Percentiles rank a stretch among this genome's conserved stretches.
phyloP scores from a whole-genome alignment of 2,888 invertebrate genomes.

The Sphaerophoria taeniata region DNA sequence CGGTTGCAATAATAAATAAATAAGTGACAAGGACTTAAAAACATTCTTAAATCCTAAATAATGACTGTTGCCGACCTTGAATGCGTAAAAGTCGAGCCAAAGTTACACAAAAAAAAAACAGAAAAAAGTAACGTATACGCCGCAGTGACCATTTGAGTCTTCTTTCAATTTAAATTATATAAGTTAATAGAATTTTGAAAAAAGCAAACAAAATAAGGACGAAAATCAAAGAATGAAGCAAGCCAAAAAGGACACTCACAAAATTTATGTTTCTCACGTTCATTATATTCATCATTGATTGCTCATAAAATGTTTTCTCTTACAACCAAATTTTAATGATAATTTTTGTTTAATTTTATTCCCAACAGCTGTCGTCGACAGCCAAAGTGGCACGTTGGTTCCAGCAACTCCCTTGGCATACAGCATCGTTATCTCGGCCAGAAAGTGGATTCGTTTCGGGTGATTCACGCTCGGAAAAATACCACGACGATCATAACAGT shows the following conservation, averaged over 20 bases:
- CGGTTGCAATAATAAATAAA: no score
- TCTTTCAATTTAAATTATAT: no score
- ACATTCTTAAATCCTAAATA: no score
- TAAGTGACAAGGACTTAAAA: no score
- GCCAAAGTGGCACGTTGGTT: conserved; percentile 93
- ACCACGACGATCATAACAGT: conserved; percentile 83
- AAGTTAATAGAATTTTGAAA: no score
- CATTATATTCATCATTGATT: conserved; percentile 48
- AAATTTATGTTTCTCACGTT: background rate
- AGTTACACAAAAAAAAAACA: background rate
- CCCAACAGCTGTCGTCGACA: conserved; percentile 87
- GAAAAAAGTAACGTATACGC: background rate
- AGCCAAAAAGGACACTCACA: no score
- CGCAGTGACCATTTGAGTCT: background rate
- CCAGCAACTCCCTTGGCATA: conserved; percentile 85
- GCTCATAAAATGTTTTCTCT: conserved; percentile 30
- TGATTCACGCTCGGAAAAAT: conserved; percentile 84
- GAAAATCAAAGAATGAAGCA: no score
- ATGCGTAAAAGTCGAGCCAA: no score
- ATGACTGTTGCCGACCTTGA: no score
- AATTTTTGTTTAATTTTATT: conserved; percentile 66
- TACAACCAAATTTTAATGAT: conserved; percentile 32
- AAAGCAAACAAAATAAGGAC: no score
- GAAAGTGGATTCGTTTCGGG: conserved; percentile 91
- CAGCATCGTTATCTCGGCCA: conserved; percentile 87